phyloP scores from a whole-genome alignment of 2,113 vertebrate genomes.

The Toxotes chatareus region DNA sequence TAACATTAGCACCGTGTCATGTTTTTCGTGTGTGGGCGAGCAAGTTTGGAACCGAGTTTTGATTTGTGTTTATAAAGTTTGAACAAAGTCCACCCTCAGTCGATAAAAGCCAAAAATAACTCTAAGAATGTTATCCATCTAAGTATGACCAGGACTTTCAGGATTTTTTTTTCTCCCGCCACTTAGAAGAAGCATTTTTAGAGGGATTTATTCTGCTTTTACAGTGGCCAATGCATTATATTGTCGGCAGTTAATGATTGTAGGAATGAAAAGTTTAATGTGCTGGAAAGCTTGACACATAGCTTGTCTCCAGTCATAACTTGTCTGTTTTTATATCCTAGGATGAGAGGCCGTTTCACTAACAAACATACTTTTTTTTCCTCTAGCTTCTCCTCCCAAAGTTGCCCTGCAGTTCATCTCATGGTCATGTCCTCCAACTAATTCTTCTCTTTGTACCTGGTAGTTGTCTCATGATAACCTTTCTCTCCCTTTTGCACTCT shows the following conservation, averaged over 20 bases:
- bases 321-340: slow-evolving; percentile 70
- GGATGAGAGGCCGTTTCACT: slow-evolving; percentile 62
- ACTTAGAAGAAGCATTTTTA: slow-evolving; percentile 53
- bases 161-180: slow-evolving; percentile 47
- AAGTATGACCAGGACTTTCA: slow-evolving; percentile 47
- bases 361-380: slow-evolving; percentile 48
- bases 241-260: slow-evolving; percentile 52
- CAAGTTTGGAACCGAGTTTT: slow-evolving; percentile 52
- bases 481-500: slow-evolving; percentile 95
- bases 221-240: slow-evolving; percentile 45
- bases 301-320: slow-evolving; percentile 62
- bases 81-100: slow-evolving; percentile 56
- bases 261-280: slow-evolving; percentile 49
- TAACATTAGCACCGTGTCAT: slow-evolving; percentile 69
- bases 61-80: slow-evolving; percentile 73
- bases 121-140: slow-evolving; percentile 64
- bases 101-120: slow-evolving; percentile 70
- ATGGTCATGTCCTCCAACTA: slow-evolving; percentile 70
- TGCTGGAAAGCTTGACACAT: slow-evolving; percentile 41
- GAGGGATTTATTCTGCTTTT: slow-evolving; percentile 62
- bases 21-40: slow-evolving; percentile 70
- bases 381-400: slow-evolving; percentile 54
- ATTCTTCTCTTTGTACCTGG: slow-evolving; percentile 85
- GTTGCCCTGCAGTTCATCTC: slow-evolving; percentile 60
- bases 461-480: slow-evolving; percentile 98